phyloP scores from a whole-genome alignment of 2,113 vertebrate species.

The Nannobrachium achirus region DNA sequence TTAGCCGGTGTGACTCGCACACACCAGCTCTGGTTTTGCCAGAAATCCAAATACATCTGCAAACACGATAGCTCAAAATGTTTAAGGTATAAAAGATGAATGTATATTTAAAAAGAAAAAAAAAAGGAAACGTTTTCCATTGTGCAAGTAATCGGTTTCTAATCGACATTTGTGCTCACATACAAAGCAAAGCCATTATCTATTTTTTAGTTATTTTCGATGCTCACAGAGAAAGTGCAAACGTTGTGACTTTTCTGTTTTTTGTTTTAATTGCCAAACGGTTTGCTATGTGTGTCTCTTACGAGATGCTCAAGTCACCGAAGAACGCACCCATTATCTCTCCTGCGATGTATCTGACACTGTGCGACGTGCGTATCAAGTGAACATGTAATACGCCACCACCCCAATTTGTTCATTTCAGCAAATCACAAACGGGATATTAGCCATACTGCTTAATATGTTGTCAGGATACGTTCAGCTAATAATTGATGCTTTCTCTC shows the following conservation, averaged over 20 bases:
- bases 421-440: slow-evolving; percentile 57
- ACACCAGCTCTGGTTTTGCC: not conserved
- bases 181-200: slow-evolving; percentile 15
- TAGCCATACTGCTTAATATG: slow-evolving; percentile 66
- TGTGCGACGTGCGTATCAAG: no score
- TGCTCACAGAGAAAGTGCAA: slow-evolving; percentile 19
- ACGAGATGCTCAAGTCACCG: no score
- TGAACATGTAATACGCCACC: no score
- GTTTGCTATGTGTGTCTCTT: no score
- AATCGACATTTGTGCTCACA: slow-evolving; percentile 42
- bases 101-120: slow-evolving; percentile 56
- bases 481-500: slow-evolving; percentile 33
- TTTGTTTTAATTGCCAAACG: slow-evolving; percentile 57
- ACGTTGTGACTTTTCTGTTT: slow-evolving; percentile 38
- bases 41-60: slow-evolving; percentile 31
- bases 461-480: slow-evolving; percentile 42
- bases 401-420: slow-evolving; percentile 16
- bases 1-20: not conserved
- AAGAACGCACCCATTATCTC: no score
- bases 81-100: slow-evolving; percentile 60
- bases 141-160: slow-evolving; percentile 40
- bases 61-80: slow-evolving; percentile 51
- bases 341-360: no score
- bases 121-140: slow-evolving; percentile 30
- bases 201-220: slow-evolving; percentile 43